Base-by-base conservation (phyloP, 2,113 vertebrate species). In the Loxodonta africana region DNA sequence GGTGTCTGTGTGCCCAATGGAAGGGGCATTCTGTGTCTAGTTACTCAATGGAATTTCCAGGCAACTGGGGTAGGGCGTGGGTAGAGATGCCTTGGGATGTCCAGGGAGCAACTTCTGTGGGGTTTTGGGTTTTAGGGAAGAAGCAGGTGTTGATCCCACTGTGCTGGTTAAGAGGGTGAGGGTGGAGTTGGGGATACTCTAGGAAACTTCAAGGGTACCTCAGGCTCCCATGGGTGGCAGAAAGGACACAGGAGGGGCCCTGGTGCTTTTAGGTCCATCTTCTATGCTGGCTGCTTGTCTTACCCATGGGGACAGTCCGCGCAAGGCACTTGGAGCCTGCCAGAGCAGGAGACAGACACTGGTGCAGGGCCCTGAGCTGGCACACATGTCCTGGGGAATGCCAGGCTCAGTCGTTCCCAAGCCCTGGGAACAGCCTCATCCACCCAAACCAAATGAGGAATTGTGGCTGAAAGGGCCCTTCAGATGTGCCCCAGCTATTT, bases 401-500 rank as follows among this genome's bases (percentile, higher is more conserved):
- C 92, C 93, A 88, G 92, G 82, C 83, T 83, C 71, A 5, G 90
- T 88, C 92, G 91, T 97, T 98, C 95, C 96, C 97, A 97, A 95
- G 90, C 76, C 71, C 92, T 93, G 83, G 92, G 85, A 97, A 76
- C 78, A 80, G 95, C 82, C 78, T 97, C 14, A 18, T 62, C 89
- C 46, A 0, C 90, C 89, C 95, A 93, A 93, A 95, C 97, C 97
- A 98, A 97, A 98, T 97, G 98, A 97, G 97, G 96, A 96, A 90
- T 96, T 97, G 88, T 94, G 95, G 93, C 96, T 97, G 88, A 95
- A 95, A 98, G 53, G 62, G 97, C 95, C 84, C 90, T 94, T 98
- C 92, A 95, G 88, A 97, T 95, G 95, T 85, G 84, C 69, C 76
- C 67, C 0, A 10, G 90, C 90, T 98, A 97, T 98, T 97, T 98